Evolutionary conservation across 2,888 invertebrate species (phyloP).

Genomic region (Tetranychus piercei): DNA sequence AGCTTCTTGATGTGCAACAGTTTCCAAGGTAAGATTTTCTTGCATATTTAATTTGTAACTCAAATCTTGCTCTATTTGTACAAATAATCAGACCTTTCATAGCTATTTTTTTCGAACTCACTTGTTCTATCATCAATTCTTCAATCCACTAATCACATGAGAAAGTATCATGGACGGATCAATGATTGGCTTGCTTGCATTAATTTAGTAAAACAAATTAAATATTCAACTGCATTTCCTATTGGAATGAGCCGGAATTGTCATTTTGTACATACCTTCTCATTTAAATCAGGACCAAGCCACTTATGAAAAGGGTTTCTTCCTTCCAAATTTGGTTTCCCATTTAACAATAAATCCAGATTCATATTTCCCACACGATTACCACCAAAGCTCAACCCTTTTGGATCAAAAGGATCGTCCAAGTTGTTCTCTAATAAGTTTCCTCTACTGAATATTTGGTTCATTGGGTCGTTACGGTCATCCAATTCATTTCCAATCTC

Average conservation of each 20-base stretch:
- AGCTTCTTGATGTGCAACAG: too few species aligned
- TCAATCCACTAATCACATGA: not conserved
- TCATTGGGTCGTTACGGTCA: not conserved
- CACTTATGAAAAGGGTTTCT: not conserved
- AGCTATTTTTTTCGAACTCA: not conserved
- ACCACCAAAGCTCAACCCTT: not conserved
- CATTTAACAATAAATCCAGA: not conserved
- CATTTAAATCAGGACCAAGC: too few species aligned
- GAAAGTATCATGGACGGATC: not conserved
- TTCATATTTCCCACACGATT: not conserved
- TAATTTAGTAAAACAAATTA: not conserved
- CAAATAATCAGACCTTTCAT: not conserved
- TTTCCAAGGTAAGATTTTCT: not conserved
- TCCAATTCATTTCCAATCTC: not conserved
- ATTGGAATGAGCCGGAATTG: too few species aligned
- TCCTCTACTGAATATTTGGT: not conserved
- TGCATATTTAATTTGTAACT: not conserved
- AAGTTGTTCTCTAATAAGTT: not conserved
- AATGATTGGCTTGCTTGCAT: not conserved
- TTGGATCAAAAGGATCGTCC: not conserved
- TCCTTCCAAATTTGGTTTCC: not conserved
- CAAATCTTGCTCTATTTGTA: not conserved
- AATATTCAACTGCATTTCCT: not conserved
- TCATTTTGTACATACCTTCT: too few species aligned
- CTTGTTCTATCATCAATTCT: not conserved